Conservation (phyloP, 1,140 invertebrate genomes). For the Zaprionus lachaisei region DNA sequence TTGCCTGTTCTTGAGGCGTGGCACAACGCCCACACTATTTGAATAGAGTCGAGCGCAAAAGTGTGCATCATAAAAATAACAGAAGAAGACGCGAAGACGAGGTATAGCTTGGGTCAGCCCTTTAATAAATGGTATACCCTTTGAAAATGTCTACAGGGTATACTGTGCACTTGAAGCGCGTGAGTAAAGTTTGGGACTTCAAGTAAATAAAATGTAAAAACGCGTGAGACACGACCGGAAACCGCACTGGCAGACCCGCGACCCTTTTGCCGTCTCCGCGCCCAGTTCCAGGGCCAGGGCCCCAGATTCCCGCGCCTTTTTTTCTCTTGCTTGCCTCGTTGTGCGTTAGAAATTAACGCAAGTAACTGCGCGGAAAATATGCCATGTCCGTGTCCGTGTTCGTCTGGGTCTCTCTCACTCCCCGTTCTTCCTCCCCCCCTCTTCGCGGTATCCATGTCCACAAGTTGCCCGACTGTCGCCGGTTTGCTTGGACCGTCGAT, state of each 20-base stretch:
- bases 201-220: conserved; percentile 51
- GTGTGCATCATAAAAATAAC: no score
- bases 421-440: background rate
- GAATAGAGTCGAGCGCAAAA: background rate
- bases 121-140: background rate
- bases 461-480: conserved; percentile 38
- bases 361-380: conserved; percentile 78
- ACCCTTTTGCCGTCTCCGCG: conserved; percentile 52
- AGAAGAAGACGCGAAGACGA: no score
- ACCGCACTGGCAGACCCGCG: conserved; percentile 30
- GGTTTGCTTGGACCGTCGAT: conserved; percentile 34
- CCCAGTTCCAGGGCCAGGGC: conserved; percentile 12
- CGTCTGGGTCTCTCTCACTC: background rate
- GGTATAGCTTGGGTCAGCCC: no score
- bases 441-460: conserved; percentile 9
- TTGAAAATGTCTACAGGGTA: background rate
- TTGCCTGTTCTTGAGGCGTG: conserved; percentile 49
- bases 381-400: conserved; percentile 57
- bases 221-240: conserved; percentile 62
- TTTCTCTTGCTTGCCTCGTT: background rate
- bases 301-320: conserved; percentile 4
- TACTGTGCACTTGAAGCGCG: background rate
- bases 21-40: conserved; percentile 39
- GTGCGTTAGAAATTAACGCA: conserved; percentile 62
- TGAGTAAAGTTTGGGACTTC: conserved; percentile 39